Base-by-base conservation (phyloP, 30 jellyfish, hydroid and myxozoan genomes). In the Nemopilema nomurai region DNA sequence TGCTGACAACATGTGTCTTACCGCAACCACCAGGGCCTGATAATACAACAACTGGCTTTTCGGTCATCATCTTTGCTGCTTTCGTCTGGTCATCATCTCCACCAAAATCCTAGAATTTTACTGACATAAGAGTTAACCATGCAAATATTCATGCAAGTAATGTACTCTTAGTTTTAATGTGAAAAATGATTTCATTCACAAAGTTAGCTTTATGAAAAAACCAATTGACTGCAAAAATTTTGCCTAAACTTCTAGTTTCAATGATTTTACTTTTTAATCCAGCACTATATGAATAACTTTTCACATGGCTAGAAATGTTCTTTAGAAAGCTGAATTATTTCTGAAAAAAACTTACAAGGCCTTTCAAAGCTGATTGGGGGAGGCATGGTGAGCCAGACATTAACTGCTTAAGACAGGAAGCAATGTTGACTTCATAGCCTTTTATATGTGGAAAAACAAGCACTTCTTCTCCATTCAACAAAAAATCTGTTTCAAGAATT, bases 11-110 rank as follows among this genome's bases (percentile, higher is more conserved):
- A 41, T 33, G 24, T n/a, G 84, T 74, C 51, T 74, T 74, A 71
- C 84, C 84, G 26, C 84, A 74, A 20, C 84, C 84, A n/a, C 84
- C 84, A 20, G 84, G 84, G 4, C 84, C 84, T 33, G 84, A 74
- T 49, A 74, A 16, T n/a, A 74, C 84, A 22, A 51, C 71, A 0
- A 74, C 84, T 30, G 84, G 84, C 71, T 49, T 74, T 25, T 74
- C 84, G 32, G 84, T 74, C 84, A 74, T 74, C 84, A 74, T 74
- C 27, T 41, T 9, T 41, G 84, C 84, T 17, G 84, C 84, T 74
- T 22, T 51, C 23, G 49, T 29, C 84, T 74, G 84, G 73, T 74
- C 84, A 19, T 17, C 32, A 24, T 74, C 84, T 22, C 71, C 71
- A 18, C 84, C 84, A 74, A 74, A 74, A 32, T 74, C 84, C 84